Base-by-base conservation (phyloP, 2,888 invertebrate species). In the Plagodis dolabraria region DNA sequence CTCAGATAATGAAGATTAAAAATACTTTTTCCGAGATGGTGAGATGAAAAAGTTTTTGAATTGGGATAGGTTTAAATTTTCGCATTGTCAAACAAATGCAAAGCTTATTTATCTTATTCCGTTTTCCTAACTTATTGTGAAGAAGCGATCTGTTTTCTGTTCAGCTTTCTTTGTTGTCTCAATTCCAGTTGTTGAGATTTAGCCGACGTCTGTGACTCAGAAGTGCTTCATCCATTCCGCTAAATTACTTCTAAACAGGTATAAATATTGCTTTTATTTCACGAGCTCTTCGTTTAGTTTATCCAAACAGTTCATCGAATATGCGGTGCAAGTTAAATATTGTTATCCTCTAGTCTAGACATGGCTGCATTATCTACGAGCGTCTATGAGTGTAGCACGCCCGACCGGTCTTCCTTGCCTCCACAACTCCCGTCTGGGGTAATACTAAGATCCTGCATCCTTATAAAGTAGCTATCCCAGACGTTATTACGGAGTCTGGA, bases 331-430 rank as follows among this genome's bases (percentile, higher is more conserved):
- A 53, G 45, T 49, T 47, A 66, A 71, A 71, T 66, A 63, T 67
- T 67, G 65, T 65, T 68, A 64, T 65, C 64, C 63, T 64, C 57
- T 63, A 68, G 82, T 85, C 85, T 86, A 85, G 85, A 85, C 85
- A 56, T 76, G 77, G 80, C 79, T 82, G 71, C 64, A 71, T 69
- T 74, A 69, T 76, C 77, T 67, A 71, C 62, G 51, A 59, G 36
- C 36, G 8, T 36, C 36, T 40, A 22, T 22, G 66, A 68, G 47
- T 53, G 54, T 51, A 61, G 38, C 6, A 22, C 42, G 36, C 36
- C 48, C 12, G 35, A 47, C 53, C 22, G 47, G 33, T 46, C 47
- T 57, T 43, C 34, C 45, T 63, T 46, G 47, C 35, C 47, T 51
- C 43, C 43, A 50, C 43, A 43, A 43, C 59, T 54, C 52, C 52